Percentiles rank a stretch among this genome's conserved stretches.
Conservation (phyloP, 23 tunicate genomes). For the Diplosoma virens region DNA sequence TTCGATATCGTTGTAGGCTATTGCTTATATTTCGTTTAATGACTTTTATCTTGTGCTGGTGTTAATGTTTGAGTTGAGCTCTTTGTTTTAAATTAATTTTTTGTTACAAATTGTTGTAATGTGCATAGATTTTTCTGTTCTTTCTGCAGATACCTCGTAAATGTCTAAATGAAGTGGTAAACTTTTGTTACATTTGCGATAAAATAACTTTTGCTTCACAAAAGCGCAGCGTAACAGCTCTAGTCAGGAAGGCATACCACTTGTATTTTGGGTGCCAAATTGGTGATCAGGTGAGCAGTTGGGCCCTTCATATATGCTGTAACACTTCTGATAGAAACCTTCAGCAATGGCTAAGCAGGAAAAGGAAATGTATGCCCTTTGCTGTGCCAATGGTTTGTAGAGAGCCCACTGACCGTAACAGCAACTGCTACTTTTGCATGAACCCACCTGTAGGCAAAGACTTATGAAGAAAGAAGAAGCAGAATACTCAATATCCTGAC, state of each 20-base stretch:
- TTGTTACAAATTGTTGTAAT: neutral
- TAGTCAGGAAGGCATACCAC: conserved; percentile 13
- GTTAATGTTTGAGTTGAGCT: neutral
- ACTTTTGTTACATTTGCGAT: conserved; percentile 15
- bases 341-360: conserved; percentile 16
- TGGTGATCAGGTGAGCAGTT: conserved; percentile 18
- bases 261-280: conserved; percentile 23
- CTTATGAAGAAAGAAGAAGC: too few species aligned
- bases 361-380: conserved; percentile 35
- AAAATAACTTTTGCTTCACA: conserved; percentile 21
- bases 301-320: conserved; percentile 38
- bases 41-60: neutral
- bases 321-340: conserved; percentile 13
- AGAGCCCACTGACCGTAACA: conserved; percentile 11
- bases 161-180: conserved; percentile 11
- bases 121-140: conserved; percentile 3
- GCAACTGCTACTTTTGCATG: conserved; percentile 40
- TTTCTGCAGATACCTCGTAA: conserved; percentile 30
- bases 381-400: conserved; percentile 42
- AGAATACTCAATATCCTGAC: too few species aligned
- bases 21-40: neutral
- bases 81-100: neutral
- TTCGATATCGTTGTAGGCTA: neutral
- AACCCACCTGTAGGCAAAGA: conserved; percentile 6
- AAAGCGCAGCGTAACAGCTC: conserved; percentile 24